Conservation (phyloP, 1,140 invertebrate genomes). For the Cydia pomonella region DNA sequence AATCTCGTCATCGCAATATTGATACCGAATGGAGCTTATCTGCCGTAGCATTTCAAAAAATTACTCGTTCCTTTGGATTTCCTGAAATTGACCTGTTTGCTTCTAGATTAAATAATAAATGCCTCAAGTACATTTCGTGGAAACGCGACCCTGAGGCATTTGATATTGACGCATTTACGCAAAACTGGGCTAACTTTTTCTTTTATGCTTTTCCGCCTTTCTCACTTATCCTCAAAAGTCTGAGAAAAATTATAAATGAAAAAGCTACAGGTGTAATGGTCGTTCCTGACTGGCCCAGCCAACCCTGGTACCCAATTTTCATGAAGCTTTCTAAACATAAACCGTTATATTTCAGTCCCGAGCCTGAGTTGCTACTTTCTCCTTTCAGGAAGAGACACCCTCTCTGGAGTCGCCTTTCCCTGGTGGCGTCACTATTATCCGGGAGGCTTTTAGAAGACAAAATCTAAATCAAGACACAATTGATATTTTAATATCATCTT, state of each 20-base stretch:
- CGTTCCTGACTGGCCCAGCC: slow-evolving; percentile 32
- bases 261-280: slow-evolving; percentile 38
- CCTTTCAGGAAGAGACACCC: slow-evolving; percentile 34
- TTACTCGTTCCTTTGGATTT: slow-evolving; percentile 8
- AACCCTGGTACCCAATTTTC: too few relatives aligned
- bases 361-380: slow-evolving; percentile 10
- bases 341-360: too few relatives aligned
- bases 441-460: slow-evolving; percentile 33
- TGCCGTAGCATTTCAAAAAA: slow-evolving; percentile 4
- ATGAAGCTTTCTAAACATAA: too few relatives aligned
- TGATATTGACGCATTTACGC: slow-evolving; percentile 34
- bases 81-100: slow-evolving; percentile 36
- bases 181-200: neutral
- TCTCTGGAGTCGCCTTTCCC: slow-evolving; percentile 21
- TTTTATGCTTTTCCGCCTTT: slow-evolving; percentile 42
- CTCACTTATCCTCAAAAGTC: slow-evolving; percentile 34
- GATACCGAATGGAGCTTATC: slow-evolving; percentile 36
- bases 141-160: slow-evolving; percentile 34
- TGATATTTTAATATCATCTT: slow-evolving; percentile 26
- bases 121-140: slow-evolving; percentile 34
- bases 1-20: slow-evolving; percentile 27
- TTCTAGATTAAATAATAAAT: slow-evolving; percentile 34
- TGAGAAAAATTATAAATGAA: slow-evolving; percentile 35
- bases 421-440: slow-evolving; percentile 33
- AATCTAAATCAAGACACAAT: slow-evolving; percentile 23